Evolutionary conservation across 2,113 vertebrate species (phyloP).

Genomic region (Miniopterus natalensis): DNA sequence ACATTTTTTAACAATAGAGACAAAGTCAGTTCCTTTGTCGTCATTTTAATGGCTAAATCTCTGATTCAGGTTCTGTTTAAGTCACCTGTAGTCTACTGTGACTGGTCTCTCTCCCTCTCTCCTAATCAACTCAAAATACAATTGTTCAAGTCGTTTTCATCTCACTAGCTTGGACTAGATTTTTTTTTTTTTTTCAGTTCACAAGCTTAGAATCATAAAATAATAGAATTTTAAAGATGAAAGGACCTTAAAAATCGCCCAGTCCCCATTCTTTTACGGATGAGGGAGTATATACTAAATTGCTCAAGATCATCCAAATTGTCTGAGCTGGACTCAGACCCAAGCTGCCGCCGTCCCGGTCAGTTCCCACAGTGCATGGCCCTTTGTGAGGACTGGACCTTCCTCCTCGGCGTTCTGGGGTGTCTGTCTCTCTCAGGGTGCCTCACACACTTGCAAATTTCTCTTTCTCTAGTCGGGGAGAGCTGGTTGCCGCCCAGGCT

Average conservation of each 20-base stretch:
- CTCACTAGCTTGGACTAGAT: constrained; percentile 69
- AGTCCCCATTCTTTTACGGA: constrained; percentile 61
- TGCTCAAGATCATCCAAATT: constrained; percentile 56
- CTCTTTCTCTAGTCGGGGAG: not conserved
- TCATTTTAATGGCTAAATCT: constrained; percentile 71
- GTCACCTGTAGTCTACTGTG: constrained; percentile 11
- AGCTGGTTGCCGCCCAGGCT: constrained; percentile 43
- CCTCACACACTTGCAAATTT: not conserved
- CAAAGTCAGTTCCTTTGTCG: constrained; percentile 61
- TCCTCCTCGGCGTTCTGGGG: not conserved
- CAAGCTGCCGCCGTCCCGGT: not conserved
- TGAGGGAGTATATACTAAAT: constrained; percentile 62
- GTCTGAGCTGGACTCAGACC: constrained; percentile 65
- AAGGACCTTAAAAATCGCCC: constrained; percentile 71
- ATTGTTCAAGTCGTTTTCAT: constrained; percentile 75
- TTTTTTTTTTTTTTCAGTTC: constrained; percentile 54
- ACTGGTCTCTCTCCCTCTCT: constrained; percentile 41
- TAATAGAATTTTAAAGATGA: constrained; percentile 73
- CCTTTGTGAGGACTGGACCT: not conserved
- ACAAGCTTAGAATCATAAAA: constrained; percentile 73
- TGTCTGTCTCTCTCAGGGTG: not conserved
- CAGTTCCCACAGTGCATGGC: no score
- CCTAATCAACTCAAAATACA: constrained; percentile 74
- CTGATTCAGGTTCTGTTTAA: constrained; percentile 68
- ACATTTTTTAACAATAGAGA: constrained; percentile 64